Evolutionary conservation across 2,888 invertebrate species (phyloP), one percentile per base, ranked within the genome.

Genomic region (Hydraecia micacea): DNA sequence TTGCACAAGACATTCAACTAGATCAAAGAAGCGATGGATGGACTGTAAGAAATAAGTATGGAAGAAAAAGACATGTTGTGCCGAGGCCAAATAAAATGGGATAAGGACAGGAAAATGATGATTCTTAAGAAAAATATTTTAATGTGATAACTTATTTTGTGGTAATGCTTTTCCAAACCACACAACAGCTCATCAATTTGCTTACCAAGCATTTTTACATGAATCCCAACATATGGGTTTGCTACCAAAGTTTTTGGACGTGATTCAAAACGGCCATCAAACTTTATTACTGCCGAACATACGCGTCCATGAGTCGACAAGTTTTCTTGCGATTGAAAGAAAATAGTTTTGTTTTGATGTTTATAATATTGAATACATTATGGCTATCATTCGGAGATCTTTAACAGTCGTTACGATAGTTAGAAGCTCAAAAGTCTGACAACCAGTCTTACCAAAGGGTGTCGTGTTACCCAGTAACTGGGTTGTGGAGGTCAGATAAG

Each of bases 261-360:
- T 32, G 74, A 81, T 87, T 87, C 89, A 88, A 85, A 88, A 87
- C 39, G 73, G 39, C 36, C 73, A 55, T 88, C 85, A 83, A 83
- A 85, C 71, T 87, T 87, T 87, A 81, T 83, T 75, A 72, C 72
- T 63, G 21, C 46, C 32, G 25, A 66, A 69, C 79, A 68, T 78
- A 80, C 62, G 77, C 32, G 13, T 60, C n/a, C 65, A 77, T 87
- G 80, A 85, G 2, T 81, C 71, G 28, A 83, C 83, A 74, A 82
- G 66, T 66, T 82, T 79, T 58, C 28, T 58, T 7, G 11, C n/a
- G 32, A 67, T 52, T 21, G 1, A 0, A 71, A 7, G 15, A 69
- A 65, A 55, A 18, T 58, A 18, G 15, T 52, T n/a, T 46, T 62
- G 25, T 32, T 68, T 15, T 58, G 13, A 49, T 81, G 25, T 58